Conservation (phyloP, 1,140 invertebrate species). For the Sitophilus oryzae region DNA sequence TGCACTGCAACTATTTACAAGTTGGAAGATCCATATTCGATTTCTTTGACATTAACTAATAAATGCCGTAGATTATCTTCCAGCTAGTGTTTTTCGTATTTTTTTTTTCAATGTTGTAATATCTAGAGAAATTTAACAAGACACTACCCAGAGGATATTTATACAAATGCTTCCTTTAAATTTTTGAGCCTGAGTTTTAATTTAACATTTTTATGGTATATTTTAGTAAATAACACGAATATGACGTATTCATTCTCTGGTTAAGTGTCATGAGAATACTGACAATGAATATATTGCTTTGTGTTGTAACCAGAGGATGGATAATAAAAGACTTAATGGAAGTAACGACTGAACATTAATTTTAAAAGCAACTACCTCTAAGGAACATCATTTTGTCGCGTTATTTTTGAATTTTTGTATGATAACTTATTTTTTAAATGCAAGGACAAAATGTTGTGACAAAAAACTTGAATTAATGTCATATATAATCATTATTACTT, state of each 20-base stretch:
- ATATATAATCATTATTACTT: no score
- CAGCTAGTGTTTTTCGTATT: background rate
- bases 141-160: background rate
- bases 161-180: background rate
- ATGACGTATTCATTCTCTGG: background rate
- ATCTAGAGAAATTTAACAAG: background rate
- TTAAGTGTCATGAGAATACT: no score
- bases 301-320: background rate
- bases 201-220: background rate
- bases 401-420: background rate
- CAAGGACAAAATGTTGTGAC: no score
- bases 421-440: no score
- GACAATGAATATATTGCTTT: no score
- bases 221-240: background rate
- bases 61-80: background rate
- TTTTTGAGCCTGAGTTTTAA: background rate
- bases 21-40: background rate
- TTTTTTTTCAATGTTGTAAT: background rate
- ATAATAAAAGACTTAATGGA: background rate
- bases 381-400: background rate
- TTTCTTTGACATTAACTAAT: background rate
- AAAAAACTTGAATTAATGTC: no score
- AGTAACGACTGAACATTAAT: no score
- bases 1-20: background rate
- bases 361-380: slow-evolving; percentile 3